Evolutionary conservation across 92 coral and sea anemone genomes (phyloP).

Genomic region (Anthopleura xanthogrammica): DNA sequence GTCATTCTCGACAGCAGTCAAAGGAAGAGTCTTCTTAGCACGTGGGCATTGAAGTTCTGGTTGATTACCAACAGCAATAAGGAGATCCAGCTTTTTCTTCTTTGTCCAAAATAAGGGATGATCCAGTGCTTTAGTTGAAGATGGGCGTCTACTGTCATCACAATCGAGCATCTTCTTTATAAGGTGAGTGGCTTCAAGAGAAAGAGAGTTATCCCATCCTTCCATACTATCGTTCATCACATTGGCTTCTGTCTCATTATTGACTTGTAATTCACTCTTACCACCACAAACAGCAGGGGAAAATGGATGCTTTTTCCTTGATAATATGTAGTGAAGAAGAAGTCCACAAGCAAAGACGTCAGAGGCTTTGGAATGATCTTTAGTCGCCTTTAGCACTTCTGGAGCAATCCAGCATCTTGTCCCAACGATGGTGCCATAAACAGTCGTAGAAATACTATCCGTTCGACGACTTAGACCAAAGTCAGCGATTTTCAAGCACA

Average conservation of each 20-base stretch:
- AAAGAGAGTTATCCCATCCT: background rate
- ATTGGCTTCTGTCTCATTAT: background rate
- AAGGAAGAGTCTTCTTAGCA: background rate
- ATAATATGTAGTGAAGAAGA: constrained; percentile 11
- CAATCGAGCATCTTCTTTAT: background rate
- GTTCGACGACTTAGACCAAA: constrained; percentile 14
- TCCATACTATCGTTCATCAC: background rate
- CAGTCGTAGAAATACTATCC: background rate
- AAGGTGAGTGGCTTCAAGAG: background rate
- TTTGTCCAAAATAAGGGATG: background rate
- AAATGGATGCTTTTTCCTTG: background rate
- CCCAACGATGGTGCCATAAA: background rate
- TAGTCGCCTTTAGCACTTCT: background rate
- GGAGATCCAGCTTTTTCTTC: background rate
- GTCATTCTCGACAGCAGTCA: background rate
- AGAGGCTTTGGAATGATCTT: background rate
- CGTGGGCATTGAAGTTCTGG: background rate
- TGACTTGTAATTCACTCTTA: background rate
- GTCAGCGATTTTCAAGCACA: constrained; percentile 12
- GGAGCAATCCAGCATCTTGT: constrained; percentile 34
- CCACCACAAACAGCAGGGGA: background rate
- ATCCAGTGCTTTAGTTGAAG: background rate
- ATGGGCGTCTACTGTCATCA: background rate
- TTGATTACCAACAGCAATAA: background rate
- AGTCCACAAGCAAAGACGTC: constrained; percentile 35